Percentiles rank a stretch among this genome's conserved stretches.
Evolutionary conservation across 2,113 vertebrate genomes (phyloP).

Genomic region (Amia ocellicauda): DNA sequence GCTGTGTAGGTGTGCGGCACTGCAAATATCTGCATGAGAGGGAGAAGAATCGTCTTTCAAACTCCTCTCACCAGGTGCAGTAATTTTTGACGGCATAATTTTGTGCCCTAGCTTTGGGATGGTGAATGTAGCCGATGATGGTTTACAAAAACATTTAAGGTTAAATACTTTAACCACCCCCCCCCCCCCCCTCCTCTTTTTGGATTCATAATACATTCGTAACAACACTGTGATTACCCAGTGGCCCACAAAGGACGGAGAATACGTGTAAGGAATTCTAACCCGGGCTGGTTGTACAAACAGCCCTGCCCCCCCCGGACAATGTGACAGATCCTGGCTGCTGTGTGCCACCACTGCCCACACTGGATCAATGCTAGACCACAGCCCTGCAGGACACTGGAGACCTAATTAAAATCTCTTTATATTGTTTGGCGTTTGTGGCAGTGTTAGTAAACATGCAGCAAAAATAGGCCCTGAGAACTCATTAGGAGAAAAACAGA

Average conservation of each 20-base stretch:
- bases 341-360: constrained; percentile 1
- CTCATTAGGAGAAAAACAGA: neutral
- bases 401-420: constrained; percentile 8
- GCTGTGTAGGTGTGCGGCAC: no score
- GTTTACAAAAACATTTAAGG: no score
- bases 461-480: constrained; percentile 1
- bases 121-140: no score
- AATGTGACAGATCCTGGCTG: neutral
- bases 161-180: no score
- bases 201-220: neutral
- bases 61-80: no score
- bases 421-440: neutral
- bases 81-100: no score
- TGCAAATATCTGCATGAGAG: no score
- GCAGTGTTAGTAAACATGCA: constrained; percentile 12
- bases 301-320: neutral
- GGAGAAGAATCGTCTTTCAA: no score
- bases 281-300: constrained; percentile 5
- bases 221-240: neutral
- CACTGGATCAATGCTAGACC: constrained; percentile 4
- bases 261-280: constrained; percentile 7
- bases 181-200: no score
- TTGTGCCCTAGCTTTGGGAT: no score
- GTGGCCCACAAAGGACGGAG: neutral
- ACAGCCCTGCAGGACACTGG: neutral